phyloP scores from a whole-genome alignment of 2,888 invertebrate species.

The Osedax fenrisi region DNA sequence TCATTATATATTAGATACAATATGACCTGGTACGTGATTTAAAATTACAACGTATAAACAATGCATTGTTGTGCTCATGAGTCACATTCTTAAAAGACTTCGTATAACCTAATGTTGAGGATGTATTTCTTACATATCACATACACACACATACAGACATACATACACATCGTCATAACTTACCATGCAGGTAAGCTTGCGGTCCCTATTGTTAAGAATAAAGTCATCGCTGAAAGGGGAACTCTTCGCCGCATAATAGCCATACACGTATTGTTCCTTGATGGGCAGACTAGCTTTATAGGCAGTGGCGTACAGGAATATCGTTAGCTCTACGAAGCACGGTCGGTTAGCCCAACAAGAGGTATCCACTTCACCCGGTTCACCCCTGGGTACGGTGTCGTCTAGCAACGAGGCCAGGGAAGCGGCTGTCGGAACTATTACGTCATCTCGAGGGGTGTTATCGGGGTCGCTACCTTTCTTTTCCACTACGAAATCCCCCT shows the following conservation, averaged over 20 bases:
- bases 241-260: background rate
- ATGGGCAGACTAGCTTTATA: conserved; percentile 4
- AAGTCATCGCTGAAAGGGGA: background rate
- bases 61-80: too few relatives aligned
- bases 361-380: background rate
- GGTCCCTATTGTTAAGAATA: background rate
- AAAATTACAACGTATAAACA: too few relatives aligned
- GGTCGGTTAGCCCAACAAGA: conserved; percentile 2
- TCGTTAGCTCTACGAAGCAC: background rate
- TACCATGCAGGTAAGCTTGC: background rate
- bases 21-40: too few relatives aligned
- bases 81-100: too few relatives aligned
- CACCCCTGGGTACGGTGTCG: background rate
- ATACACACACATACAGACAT: too few relatives aligned
- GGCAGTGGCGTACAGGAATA: conserved; percentile 2
- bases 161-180: too few relatives aligned
- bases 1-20: too few relatives aligned
- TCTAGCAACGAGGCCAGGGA: background rate
- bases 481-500: background rate
- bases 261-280: conserved; percentile 4
- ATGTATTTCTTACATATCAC: too few relatives aligned
- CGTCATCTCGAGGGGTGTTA: background rate
- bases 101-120: too few relatives aligned
- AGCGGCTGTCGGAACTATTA: background rate
- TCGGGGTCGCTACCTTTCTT: background rate